Base-by-base conservation (phyloP, 2,888 invertebrate genomes). In the Caprella mutica region DNA sequence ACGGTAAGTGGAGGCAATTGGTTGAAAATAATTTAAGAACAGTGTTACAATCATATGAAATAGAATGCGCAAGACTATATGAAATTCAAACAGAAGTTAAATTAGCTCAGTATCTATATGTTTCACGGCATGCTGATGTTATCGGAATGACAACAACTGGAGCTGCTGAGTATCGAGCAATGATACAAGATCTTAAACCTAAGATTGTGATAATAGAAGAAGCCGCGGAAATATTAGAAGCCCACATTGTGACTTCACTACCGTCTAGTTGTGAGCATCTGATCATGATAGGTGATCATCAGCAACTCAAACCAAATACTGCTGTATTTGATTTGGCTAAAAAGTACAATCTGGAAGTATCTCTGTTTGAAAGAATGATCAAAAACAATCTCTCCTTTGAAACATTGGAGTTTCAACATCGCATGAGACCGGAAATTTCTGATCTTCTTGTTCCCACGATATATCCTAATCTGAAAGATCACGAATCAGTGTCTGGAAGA, bases 181-280 rank as follows among this genome's bases (percentile, higher is more conserved):
- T 84, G 4, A 73, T 88, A 60, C 76, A 78, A 52, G 73, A 77
- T 46, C 71, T 86, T 2, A 73, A 77, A 57, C 79, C 81, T 3
- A 79, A 80, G 60, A 81, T 86, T 26, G 84, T 85, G 0, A 78
- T 86, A 17, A 84, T 91, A 1, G 91, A 92, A 72, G 92, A 92
- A 74, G 90, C 90, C 0, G 90, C 88, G 0, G 89, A 91, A 74
- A 85, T 90, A 0, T 72, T 89, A 30, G 92, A 92, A 70, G 78
- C 85, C 0, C 91, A 91, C 69, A 80, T 89, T n/a, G 74, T 89
- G 0, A 82, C 85, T 0, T 81, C 86, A 0, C 73, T 91, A 19
- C 84, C 85, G 0, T 72, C 77, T 26, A 72, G 79, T 48, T 85
- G 86, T 65, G 75, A 90, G 70, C 91, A 92, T 71, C 77, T 89